phyloP scores from a whole-genome alignment of 2,113 vertebrate genomes.

The Ursus arctos region DNA sequence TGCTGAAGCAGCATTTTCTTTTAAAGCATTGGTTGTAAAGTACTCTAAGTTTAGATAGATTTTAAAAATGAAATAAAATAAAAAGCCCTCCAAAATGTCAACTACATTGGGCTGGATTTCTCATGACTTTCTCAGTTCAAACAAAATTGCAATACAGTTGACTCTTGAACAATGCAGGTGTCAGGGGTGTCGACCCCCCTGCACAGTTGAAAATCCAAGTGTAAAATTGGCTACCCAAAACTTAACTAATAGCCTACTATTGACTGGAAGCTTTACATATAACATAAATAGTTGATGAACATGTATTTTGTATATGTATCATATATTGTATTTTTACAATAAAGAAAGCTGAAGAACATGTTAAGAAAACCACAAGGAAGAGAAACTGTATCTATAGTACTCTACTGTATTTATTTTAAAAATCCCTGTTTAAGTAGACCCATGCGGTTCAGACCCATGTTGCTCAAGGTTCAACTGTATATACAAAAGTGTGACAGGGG shows the following conservation, averaged over 20 bases:
- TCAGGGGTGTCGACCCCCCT: background rate
- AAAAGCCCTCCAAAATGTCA: constrained; percentile 68
- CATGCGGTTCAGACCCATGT: background rate
- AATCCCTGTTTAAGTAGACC: background rate
- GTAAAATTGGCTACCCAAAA: background rate
- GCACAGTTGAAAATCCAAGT: background rate
- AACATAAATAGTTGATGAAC: background rate
- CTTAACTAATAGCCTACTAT: background rate
- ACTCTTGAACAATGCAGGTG: background rate
- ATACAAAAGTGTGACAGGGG: background rate
- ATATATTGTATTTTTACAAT: background rate
- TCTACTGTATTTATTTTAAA: background rate
- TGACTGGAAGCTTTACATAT: background rate
- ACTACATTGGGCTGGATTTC: constrained; percentile 31
- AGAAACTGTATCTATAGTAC: background rate
- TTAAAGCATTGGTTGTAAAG: constrained; percentile 43
- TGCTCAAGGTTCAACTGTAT: background rate
- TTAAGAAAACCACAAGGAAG: background rate
- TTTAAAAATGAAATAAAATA: constrained; percentile 39
- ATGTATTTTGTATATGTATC: background rate
- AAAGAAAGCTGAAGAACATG: background rate
- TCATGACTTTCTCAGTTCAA: constrained; percentile 58
- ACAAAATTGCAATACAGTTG: background rate
- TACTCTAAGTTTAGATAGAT: constrained; percentile 38
- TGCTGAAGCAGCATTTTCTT: constrained; percentile 63